A percentile compares a stretch with the other conserved stretches of the same genome.
Conservation (phyloP, 2,888 invertebrate species). For the Drosophila affinis region DNA sequence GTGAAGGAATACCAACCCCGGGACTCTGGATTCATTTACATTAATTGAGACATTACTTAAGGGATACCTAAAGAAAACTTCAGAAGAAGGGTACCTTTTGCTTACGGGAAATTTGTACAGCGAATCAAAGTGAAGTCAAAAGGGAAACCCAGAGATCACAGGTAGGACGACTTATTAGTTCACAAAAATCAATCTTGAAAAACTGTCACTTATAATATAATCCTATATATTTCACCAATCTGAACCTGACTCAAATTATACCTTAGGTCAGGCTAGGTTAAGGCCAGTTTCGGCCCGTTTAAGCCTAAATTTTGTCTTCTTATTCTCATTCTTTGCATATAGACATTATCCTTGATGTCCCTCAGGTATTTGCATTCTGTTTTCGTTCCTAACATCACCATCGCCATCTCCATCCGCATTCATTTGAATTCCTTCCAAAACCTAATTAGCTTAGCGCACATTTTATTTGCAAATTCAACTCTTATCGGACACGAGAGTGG, state of each 20-base stretch:
- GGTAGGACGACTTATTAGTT: too few species aligned
- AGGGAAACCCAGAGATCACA: too few species aligned
- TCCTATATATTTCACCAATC: too few species aligned
- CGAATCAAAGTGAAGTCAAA: too few species aligned
- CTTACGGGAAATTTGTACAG: too few species aligned
- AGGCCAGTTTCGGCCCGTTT: too few species aligned
- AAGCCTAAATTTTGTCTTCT: not conserved
- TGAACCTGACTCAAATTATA: too few species aligned
- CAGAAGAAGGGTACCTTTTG: not conserved
- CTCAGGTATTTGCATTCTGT: not conserved
- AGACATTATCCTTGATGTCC: too few species aligned
- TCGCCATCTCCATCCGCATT: not conserved
- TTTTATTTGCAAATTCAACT: slow-evolving; percentile 29
- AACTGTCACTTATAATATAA: too few species aligned
- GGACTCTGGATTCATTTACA: not conserved
- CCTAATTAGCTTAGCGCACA: slow-evolving; percentile 37
- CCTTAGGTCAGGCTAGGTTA: too few species aligned
- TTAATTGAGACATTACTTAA: not conserved
- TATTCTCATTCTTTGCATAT: not conserved
- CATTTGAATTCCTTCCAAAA: not conserved
- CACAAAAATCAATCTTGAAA: too few species aligned
- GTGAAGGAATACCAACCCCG: not conserved
- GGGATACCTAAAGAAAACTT: not conserved
- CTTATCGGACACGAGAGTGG: slow-evolving; percentile 13
- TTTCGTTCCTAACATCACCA: not conserved